Base-by-base conservation (phyloP, 1,140 invertebrate species). In the Ceratina australensis region DNA sequence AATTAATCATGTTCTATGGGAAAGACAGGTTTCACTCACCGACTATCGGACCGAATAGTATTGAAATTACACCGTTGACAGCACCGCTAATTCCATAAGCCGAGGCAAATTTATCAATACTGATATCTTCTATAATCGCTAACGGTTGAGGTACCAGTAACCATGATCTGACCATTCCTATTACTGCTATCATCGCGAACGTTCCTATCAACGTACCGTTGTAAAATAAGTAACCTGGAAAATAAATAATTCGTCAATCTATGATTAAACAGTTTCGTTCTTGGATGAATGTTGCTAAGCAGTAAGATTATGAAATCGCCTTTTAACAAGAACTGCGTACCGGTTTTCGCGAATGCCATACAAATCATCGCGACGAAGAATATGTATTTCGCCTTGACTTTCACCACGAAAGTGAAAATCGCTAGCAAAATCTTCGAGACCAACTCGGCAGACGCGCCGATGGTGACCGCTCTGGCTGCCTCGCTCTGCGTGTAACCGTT, bases 1-100 rank as follows among this genome's bases (percentile, higher is more conserved):
- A n/a, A n/a, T n/a, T 5, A 33, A 63, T 18, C 5, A 64, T 3
- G 16, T 1, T 64, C 3, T 22, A 16, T n/a, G n/a, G n/a, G n/a
- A n/a, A n/a, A n/a, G n/a, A 12, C 22, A 28, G n/a, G 22, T 8
- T 75, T 2, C 10, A 59, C 87, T 89, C 76, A 92, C 92, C 92
- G 50, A 91, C 87, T 49, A 92, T 78, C n/a, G 92, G 91, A 56
- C 91, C 91, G 56, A 90, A 87, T 20, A 91, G 33, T 1, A 91
- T 87, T 0, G 89, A 90, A 13, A 90, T 89, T 24, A 89, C 50
- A 20, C 92, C 92, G 67, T 84, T 90, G 20, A 93, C 89, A 28
- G 92, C 86, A 0, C 90, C 87, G 68, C 83, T 91, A 64, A 93
- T 85, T 2, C 92, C 91, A 71, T 92, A 92, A 12, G 91, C 92